Base-by-base conservation (phyloP, 2,113 vertebrate genomes). In the Ahaetulla prasina region DNA sequence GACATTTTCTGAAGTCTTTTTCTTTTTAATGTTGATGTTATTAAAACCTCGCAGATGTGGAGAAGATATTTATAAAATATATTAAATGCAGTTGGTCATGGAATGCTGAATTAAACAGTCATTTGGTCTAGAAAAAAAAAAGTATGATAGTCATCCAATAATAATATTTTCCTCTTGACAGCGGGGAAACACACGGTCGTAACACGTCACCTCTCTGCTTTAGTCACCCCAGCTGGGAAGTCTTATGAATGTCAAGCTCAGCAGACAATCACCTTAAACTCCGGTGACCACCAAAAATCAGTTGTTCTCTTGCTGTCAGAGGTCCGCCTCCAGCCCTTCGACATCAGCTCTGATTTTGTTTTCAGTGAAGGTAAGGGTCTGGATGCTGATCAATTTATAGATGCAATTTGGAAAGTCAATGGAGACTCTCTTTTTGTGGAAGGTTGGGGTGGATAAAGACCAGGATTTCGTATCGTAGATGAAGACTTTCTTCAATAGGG, bases 301-400 rank as follows among this genome's bases (percentile, higher is more conserved):
- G 96, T 99, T 92, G 98, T 98, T 7, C 95, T 99, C 95, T 95
- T 98, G 96, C 97, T 99, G 96, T 99, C 98, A 0, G 98, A 99
- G 60, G 98, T 98, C 93, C 98, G 98, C 95, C 97, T 99, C 89
- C 99, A 99, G 96, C 99, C 99, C 90, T 99, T 99, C n/a, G 99
- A 99, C 96, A 99, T 99, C 95, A 63, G 97, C 0, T 98, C 98
- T 0, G 99, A 99, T 97, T 99, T 99, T 95, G 98, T 99, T 94
- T 99, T 99, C 97, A 98, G 99, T 93, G 98, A 99, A 98, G 98
- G 99, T 99, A 98, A 95, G 91, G 18, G 16, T 47, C 10, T 2
- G 1, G 25, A 3, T 9, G 22, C 10, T 23, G 14, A 53, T 12
- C 52, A 9, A 87, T 60, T 3, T 91, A 35, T 1, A 91, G 53